phyloP scores from a whole-genome alignment of 2,888 invertebrate species.

The Oligia fasciuncula region DNA sequence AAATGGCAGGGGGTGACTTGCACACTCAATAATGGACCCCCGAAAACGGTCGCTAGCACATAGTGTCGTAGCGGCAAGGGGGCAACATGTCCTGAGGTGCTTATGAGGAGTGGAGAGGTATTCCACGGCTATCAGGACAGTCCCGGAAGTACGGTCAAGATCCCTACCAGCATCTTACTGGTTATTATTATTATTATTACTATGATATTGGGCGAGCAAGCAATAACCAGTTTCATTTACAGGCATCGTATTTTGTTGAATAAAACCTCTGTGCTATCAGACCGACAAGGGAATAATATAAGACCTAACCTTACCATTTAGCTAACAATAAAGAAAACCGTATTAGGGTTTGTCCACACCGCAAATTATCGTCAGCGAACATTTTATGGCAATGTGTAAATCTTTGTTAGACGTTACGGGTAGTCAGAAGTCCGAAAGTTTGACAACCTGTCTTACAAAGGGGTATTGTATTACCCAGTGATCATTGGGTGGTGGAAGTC shows the following conservation, averaged over 20 bases:
- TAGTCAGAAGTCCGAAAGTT: background rate
- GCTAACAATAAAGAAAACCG: slow-evolving; percentile 31
- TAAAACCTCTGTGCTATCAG: slow-evolving; percentile 24
- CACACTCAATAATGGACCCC: too few species aligned
- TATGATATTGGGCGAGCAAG: background rate
- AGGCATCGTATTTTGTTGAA: slow-evolving; percentile 30
- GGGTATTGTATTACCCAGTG: background rate
- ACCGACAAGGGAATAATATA: slow-evolving; percentile 12
- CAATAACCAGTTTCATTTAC: slow-evolving; percentile 37
- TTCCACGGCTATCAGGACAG: too few species aligned
- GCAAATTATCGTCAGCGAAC: background rate
- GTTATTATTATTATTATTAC: too few species aligned
- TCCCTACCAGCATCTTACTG: too few species aligned
- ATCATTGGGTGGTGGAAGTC: background rate
- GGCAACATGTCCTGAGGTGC: too few species aligned
- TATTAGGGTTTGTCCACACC: background rate
- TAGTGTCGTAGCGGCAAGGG: too few species aligned
- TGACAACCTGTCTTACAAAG: background rate
- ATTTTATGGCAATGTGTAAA: background rate
- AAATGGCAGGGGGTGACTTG: too few species aligned
- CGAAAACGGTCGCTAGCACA: too few species aligned
- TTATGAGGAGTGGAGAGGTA: too few species aligned
- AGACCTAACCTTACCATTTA: slow-evolving; percentile 34
- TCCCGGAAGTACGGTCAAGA: too few species aligned
- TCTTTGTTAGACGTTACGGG: background rate